Percentiles rank a stretch among this genome's conserved stretches.
Evolutionary conservation across 2,888 invertebrate species (phyloP).

Genomic region (Teleiodes luculella): DNA sequence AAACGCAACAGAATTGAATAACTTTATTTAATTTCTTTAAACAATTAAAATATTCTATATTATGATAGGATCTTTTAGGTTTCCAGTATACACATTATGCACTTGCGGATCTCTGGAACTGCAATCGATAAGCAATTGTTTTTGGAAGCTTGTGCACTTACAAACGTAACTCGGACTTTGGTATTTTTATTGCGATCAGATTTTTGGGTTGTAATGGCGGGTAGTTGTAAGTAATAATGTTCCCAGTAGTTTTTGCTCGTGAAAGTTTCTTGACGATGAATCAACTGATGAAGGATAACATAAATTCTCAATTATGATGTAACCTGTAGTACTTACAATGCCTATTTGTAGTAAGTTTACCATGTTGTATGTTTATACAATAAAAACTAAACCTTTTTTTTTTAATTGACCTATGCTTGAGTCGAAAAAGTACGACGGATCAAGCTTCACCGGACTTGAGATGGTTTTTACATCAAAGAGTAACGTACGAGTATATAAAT

Average conservation of each 20-base stretch:
- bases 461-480: too few species aligned
- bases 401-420: too few species aligned
- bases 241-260: not conserved
- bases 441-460: too few species aligned
- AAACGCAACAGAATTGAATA: too few species aligned
- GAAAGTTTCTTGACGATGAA: not conserved
- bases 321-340: not conserved
- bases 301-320: not conserved
- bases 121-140: constrained; percentile 22
- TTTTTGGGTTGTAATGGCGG: constrained; percentile 14
- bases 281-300: not conserved
- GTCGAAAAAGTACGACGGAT: too few species aligned
- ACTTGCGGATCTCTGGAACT: not conserved
- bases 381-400: too few species aligned
- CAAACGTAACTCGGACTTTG: not conserved
- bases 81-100: not conserved
- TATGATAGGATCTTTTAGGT: too few species aligned
- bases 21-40: too few species aligned
- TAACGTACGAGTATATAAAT: too few species aligned
- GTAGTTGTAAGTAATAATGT: not conserved
- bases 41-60: too few species aligned
- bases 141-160: constrained; percentile 24
- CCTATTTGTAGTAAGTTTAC: too few species aligned
- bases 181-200: constrained; percentile 20
- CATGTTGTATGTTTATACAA: too few species aligned